Percentiles rank a stretch among this genome's conserved stretches.
phyloP scores from a whole-genome alignment of 1,140 invertebrate genomes.

The Ceratoteleas bidentatus region DNA sequence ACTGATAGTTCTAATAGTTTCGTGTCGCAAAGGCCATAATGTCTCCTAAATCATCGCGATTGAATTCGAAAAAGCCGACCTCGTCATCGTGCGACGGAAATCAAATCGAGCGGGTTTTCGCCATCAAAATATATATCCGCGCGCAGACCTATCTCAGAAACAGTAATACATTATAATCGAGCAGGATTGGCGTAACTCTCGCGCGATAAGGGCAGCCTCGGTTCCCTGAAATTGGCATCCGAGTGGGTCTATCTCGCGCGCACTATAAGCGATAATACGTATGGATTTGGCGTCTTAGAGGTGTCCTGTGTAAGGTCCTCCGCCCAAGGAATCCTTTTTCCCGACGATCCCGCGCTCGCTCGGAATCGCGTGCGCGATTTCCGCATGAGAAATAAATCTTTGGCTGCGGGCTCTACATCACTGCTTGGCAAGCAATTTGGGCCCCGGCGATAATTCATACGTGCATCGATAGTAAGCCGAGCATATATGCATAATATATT shows the following conservation, averaged over 20 bases:
- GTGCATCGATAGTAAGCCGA: conserved; percentile 77
- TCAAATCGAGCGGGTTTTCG: conserved; percentile 22
- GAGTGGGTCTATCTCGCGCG: conserved; percentile 58
- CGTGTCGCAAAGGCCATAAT: neutral
- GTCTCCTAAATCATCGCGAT: conserved; percentile 19
- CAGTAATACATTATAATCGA: conserved; percentile 60
- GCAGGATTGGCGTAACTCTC: conserved; percentile 36
- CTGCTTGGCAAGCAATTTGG: conserved; percentile 80
- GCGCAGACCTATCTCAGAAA: conserved; percentile 38
- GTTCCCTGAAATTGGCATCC: conserved; percentile 72
- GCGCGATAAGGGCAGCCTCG: conserved; percentile 63
- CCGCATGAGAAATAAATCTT: conserved; percentile 78
- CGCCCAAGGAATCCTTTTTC: conserved; percentile 45
- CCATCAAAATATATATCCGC: conserved; percentile 28
- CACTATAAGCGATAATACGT: conserved; percentile 68
- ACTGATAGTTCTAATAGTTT: no score
- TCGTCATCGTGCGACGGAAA: conserved; percentile 30
- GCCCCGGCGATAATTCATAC: conserved; percentile 80
- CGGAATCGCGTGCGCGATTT: conserved; percentile 49
- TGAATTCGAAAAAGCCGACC: conserved; percentile 36
- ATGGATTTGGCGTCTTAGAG: conserved; percentile 58
- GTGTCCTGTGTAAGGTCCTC: conserved; percentile 58
- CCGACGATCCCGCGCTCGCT: conserved; percentile 39
- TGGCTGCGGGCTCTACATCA: conserved; percentile 78
- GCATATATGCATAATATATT: conserved; percentile 74